Conservation (phyloP, 2,113 vertebrate species). For the Mormyrus iriodes region DNA sequence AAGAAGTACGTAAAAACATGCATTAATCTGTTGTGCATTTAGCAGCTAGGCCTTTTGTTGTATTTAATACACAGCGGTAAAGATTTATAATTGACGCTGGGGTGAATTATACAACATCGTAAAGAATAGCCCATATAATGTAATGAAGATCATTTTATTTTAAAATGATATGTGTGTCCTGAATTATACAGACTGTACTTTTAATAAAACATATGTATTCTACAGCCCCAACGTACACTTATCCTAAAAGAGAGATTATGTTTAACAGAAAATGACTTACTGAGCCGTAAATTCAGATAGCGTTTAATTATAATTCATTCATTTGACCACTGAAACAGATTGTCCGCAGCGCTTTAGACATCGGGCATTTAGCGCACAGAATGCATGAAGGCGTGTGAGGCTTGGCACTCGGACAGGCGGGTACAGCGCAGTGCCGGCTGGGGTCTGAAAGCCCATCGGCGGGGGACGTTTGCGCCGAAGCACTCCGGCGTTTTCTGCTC, state of each 20-base stretch:
- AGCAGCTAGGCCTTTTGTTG: neutral
- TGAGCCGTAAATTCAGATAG: neutral
- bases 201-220: neutral
- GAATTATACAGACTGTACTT: neutral
- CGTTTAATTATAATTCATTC: neutral
- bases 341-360: neutral
- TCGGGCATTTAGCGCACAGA: neutral
- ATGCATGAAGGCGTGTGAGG: neutral
- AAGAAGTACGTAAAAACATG: neutral
- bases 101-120: neutral
- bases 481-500: slow-evolving; percentile 33
- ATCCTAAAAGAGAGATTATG: neutral
- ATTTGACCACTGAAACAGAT: neutral
- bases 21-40: neutral
- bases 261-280: neutral
- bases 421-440: neutral
- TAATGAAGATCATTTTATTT: neutral
- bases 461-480: slow-evolving; percentile 8
- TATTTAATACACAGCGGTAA: neutral
- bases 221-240: neutral
- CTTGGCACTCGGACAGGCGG: neutral
- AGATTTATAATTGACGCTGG: neutral
- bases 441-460: neutral
- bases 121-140: neutral
- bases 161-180: neutral